Conservation (phyloP, 2,113 vertebrate genomes). For the Chaenocephalus aceratus region DNA sequence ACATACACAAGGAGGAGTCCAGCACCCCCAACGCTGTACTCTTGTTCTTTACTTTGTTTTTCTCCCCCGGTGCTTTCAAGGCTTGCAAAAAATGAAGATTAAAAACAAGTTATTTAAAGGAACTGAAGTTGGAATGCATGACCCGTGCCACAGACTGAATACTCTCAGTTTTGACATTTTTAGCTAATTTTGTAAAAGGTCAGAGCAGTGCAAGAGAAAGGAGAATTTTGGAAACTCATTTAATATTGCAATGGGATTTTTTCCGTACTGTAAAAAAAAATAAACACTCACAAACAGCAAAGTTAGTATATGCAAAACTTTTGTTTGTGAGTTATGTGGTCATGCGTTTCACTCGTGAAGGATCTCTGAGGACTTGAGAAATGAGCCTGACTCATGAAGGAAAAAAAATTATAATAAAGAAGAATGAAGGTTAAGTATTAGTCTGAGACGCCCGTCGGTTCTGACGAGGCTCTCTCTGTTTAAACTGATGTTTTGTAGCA, state of each 20-base stretch:
- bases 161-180: conserved; percentile 78
- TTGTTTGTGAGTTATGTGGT: conserved; percentile 75
- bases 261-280: conserved; percentile 64
- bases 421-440: conserved; percentile 72
- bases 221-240: conserved; percentile 64
- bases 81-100: conserved; percentile 88
- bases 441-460: conserved; percentile 61
- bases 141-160: conserved; percentile 82
- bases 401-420: conserved; percentile 49
- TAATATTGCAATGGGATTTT: conserved; percentile 64
- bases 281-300: conserved; percentile 74
- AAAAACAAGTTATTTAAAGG: conserved; percentile 76
- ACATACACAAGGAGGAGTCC: conserved; percentile 49
- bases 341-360: conserved; percentile 70
- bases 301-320: conserved; percentile 75
- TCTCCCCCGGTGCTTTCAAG: conserved; percentile 82
- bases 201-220: conserved; percentile 53
- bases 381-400: conserved; percentile 65
- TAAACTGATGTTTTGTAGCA: conserved; percentile 82
- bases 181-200: conserved; percentile 77
- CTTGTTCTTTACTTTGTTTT: conserved; percentile 62
- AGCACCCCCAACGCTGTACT: conserved; percentile 63
- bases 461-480: conserved; percentile 62
- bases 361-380: conserved; percentile 69
- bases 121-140: conserved; percentile 88